Evolutionary conservation across 1,140 invertebrate genomes (phyloP).

Genomic region (Zaprionus kolodkinae): DNA sequence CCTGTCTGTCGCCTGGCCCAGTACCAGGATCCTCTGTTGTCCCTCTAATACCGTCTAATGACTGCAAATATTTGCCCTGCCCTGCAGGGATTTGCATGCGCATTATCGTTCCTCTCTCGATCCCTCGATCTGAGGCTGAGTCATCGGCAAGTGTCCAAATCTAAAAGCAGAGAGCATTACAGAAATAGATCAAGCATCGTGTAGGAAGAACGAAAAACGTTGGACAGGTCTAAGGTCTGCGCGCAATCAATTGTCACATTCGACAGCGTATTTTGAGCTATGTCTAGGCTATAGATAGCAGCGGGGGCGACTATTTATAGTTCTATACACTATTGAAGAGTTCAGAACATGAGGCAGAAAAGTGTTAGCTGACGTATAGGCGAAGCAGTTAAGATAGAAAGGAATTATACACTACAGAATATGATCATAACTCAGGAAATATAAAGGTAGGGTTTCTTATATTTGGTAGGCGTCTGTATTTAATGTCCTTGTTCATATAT

Average conservation of each 20-base stretch:
- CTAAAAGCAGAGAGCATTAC: constrained; percentile 40
- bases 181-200: constrained; percentile 48
- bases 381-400: neutral
- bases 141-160: constrained; percentile 65
- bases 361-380: neutral
- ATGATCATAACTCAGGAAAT: neutral
- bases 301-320: neutral
- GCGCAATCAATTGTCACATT: constrained; percentile 76
- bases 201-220: neutral
- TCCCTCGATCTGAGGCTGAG: constrained; percentile 32
- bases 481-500: neutral
- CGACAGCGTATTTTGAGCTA: constrained; percentile 75
- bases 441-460: neutral
- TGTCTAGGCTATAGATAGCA: constrained; percentile 5
- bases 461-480: neutral
- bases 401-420: neutral
- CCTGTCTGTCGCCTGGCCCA: constrained; percentile 40
- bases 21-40: constrained; percentile 31
- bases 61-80: constrained; percentile 70
- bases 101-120: constrained; percentile 11
- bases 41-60: constrained; percentile 68
- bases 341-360: neutral
- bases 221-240: constrained; percentile 55
- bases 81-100: constrained; percentile 52
- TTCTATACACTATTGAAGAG: neutral